Base-by-base conservation (phyloP, 2,888 invertebrate genomes). In the Cremastinae sp. region DNA sequence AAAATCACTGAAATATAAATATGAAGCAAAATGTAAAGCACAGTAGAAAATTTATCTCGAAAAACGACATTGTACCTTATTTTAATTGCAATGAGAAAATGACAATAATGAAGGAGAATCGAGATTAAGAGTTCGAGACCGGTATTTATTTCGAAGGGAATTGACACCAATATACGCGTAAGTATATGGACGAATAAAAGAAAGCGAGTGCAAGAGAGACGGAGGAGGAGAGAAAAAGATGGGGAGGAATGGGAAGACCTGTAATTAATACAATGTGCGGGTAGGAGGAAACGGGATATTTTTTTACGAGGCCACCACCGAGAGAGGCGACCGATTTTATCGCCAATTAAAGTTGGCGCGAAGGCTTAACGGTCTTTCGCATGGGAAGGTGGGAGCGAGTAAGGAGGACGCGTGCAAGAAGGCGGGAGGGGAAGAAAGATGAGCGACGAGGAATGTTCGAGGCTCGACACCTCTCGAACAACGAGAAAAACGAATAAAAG, bases 251-350 rank as follows among this genome's bases (percentile, higher is more conserved):
- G n/a, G 84, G 83, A 69, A 49, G 51, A 38, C 38, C 85, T 83
- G 85, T 86, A 87, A 88, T 88, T 88, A 88, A 88, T 88, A 87
- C 86, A 88, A 88, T 87, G 87, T 87, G 80, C 84, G 83, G 85
- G 84, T 86, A 85, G 83, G 66, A 85, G 83, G 69, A 66, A 79
- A 74, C 58, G 56, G 70, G 82, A 83, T 84, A 86, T 84, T 86
- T 86, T 85, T 87, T 84, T 86, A 87, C 86, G 85, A 87, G 83
- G 82, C 85, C 84, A 75, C 71, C 71, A 75, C 64, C 59, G 41
- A 49, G 69, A 59, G 59, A 58, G 62, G 83, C 84, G 84, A 81
- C 45, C 84, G 81, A 86, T 88, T 69, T 88, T 88, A 88, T 88
- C 88, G 86, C 86, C 87, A 88, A 88, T 88, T 87, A 88, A 79